phyloP scores from a whole-genome alignment of 2,797 vertebrate genomes.

The Melopsittacus undulatus region DNA sequence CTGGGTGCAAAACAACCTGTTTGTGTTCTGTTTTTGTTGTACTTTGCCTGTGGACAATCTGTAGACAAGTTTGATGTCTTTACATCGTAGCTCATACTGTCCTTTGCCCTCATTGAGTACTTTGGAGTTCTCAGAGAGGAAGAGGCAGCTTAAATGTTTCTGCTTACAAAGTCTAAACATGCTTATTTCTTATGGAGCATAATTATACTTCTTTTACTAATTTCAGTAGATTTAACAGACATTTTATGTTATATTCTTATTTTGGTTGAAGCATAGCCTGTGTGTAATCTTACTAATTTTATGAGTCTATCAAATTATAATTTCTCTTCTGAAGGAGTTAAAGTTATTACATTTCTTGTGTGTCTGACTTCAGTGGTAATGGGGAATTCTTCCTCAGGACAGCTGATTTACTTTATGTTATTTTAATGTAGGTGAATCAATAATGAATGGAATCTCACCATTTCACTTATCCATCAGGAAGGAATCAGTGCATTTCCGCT shows the following conservation, averaged over 20 bases:
- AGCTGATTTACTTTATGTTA: not conserved
- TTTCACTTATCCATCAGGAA: not conserved
- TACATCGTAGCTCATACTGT: not conserved
- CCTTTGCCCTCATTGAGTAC: not conserved
- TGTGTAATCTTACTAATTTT: not conserved
- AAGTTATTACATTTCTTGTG: not conserved
- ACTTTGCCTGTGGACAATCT: not conserved
- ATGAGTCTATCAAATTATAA: not conserved
- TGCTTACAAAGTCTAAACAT: not conserved
- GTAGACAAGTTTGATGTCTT: not conserved
- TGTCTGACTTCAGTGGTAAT: not conserved
- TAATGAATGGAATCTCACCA: not conserved
- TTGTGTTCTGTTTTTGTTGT: not conserved
- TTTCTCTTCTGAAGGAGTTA: not conserved
- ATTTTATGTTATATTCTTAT: not conserved
- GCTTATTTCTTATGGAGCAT: not conserved
- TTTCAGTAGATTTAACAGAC: not conserved
- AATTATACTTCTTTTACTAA: not conserved
- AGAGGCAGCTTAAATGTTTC: not conserved
- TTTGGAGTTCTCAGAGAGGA: not conserved
- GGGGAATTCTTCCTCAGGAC: not conserved
- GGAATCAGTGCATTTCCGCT: not conserved
- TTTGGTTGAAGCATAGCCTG: not conserved
- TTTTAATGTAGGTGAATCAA: not conserved
- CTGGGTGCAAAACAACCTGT: not conserved